Percentiles rank a stretch among this genome's conserved stretches.
phyloP scores from a whole-genome alignment of 2,797 vertebrate genomes.

The Anguilla pacifica region DNA sequence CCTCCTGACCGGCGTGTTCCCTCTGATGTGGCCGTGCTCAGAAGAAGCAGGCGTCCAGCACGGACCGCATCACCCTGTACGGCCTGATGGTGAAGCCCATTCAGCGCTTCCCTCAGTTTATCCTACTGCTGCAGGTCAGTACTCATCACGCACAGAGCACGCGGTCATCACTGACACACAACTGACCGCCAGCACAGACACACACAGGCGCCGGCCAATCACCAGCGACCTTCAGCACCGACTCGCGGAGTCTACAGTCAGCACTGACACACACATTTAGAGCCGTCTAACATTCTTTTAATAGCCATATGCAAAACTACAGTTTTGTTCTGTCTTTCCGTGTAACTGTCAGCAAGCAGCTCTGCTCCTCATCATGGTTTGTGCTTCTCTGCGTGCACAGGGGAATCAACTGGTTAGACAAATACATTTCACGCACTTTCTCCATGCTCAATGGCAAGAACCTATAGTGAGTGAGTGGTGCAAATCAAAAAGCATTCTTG shows the following conservation, averaged over 20 bases:
- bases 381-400: not conserved
- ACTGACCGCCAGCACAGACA: not conserved
- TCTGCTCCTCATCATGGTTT: not conserved
- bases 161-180: not conserved
- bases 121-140: constrained; percentile 90
- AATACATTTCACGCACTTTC: not conserved
- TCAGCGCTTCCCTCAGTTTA: constrained; percentile 97
- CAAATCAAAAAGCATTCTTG: not conserved
- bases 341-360: not conserved
- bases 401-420: not conserved
- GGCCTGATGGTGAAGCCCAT: constrained; percentile 98
- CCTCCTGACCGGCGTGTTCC: not conserved
- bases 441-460: not conserved
- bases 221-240: not conserved
- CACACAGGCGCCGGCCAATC: not conserved
- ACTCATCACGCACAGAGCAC: not conserved
- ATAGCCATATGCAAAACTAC: too few species aligned
- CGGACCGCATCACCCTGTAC: constrained; percentile 91
- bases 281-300: too few species aligned
- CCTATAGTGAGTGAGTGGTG: not conserved
- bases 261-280: not conserved
- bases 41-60: constrained; percentile 89
- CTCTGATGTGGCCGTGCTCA: constrained; percentile 48
- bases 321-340: too few species aligned
- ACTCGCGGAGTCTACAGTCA: not conserved